phyloP scores from a whole-genome alignment of 2,797 vertebrate genomes.

The Smutsia temminckii region DNA sequence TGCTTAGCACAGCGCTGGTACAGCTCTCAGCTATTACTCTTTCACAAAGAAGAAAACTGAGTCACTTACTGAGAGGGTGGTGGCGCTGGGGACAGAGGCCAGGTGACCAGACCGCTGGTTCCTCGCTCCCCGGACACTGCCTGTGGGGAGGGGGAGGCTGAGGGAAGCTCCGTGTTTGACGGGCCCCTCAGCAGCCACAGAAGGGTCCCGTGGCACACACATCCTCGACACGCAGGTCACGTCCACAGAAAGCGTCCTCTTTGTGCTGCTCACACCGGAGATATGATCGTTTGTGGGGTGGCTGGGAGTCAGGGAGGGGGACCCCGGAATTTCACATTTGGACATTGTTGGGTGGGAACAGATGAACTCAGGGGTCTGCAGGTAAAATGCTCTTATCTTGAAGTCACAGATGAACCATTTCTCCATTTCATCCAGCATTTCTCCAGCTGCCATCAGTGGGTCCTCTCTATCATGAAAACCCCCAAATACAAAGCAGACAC shows the following conservation, averaged over 20 bases:
- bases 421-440: no score
- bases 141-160: fast-evolving
- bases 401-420: no score
- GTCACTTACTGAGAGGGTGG: fast-evolving
- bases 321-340: not conserved
- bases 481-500: not conserved
- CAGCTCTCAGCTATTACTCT: not conserved
- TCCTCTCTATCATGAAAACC: not conserved
- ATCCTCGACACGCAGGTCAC: not conserved
- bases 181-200: not conserved
- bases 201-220: not conserved
- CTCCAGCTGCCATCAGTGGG: fast-evolving
- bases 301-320: not conserved
- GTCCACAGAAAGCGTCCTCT: not conserved
- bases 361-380: no score
- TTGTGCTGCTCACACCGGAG: not conserved
- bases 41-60: not conserved
- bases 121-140: fast-evolving
- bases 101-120: not conserved
- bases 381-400: not conserved
- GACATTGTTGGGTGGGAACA: not conserved
- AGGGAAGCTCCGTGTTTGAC: not conserved
- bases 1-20: not conserved
- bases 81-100: not conserved
- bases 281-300: not conserved